phyloP scores from a whole-genome alignment of 2,113 vertebrate species.

The Siphamia tubifer region DNA sequence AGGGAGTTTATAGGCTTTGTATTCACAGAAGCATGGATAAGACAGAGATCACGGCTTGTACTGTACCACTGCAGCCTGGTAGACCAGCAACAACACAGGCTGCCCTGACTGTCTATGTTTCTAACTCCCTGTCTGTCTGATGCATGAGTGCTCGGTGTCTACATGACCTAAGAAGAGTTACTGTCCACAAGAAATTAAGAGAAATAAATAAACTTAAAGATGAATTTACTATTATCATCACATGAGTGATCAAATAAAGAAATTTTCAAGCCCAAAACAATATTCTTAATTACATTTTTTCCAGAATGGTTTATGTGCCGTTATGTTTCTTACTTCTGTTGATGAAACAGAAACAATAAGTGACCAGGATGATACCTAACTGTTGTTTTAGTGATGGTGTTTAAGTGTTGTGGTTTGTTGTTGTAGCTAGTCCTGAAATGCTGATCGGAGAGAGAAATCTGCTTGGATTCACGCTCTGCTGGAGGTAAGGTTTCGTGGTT shows the following conservation, averaged over 20 bases:
- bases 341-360: conserved; percentile 27
- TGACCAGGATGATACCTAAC: conserved; percentile 38
- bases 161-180: conserved; percentile 63
- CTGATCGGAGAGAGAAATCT: conserved; percentile 83
- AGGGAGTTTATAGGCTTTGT: conserved; percentile 79
- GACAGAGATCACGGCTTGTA: conserved; percentile 75
- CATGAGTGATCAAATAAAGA: conserved; percentile 74
- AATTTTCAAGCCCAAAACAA: conserved; percentile 54
- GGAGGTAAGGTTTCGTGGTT: conserved; percentile 89
- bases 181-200: conserved; percentile 32
- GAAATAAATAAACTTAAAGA: conserved; percentile 35
- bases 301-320: conserved; percentile 39
- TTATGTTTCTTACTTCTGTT: conserved; percentile 25
- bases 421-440: conserved; percentile 80
- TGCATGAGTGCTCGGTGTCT: conserved; percentile 50
- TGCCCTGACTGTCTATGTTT: conserved; percentile 71
- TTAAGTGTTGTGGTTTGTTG: conserved; percentile 50
- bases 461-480: conserved; percentile 92
- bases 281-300: neutral
- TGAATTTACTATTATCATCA: conserved; percentile 57
- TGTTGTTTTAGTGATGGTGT: conserved; percentile 32
- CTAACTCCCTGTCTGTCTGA: conserved; percentile 57
- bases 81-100: conserved; percentile 73
- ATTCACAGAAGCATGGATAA: conserved; percentile 83
- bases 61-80: conserved; percentile 54